phyloP scores from a whole-genome alignment of 2,888 invertebrate genomes.

The Mylabris sibirica region DNA sequence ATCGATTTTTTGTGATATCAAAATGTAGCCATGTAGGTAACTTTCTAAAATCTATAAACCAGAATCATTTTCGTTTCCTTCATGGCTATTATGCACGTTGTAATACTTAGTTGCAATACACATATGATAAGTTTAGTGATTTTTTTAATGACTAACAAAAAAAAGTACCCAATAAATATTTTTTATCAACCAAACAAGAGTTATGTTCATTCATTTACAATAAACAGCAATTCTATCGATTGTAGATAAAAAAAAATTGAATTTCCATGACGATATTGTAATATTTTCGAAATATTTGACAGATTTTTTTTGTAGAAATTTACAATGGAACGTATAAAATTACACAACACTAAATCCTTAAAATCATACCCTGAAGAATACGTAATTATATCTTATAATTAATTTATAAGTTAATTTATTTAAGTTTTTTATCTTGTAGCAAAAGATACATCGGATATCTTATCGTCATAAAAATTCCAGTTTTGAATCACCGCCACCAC shows the following conservation, averaged over 20 bases:
- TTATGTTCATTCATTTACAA: background rate
- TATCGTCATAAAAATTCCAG: constrained; percentile 29
- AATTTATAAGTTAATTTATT: background rate
- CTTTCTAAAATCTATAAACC: constrained; percentile 36
- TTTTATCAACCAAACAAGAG: constrained; percentile 50
- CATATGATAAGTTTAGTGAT: constrained; percentile 53
- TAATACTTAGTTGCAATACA: constrained; percentile 57
- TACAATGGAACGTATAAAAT: constrained; percentile 28
- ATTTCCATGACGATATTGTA: constrained; percentile 19
- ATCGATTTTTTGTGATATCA: constrained; percentile 58
- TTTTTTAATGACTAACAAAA: constrained; percentile 58
- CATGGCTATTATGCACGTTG: constrained; percentile 58
- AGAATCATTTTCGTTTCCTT: constrained; percentile 39
- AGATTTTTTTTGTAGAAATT: constrained; percentile 24
- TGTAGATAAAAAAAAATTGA: background rate
- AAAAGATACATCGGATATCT: constrained; percentile 22
- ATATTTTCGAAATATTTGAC: constrained; percentile 27
- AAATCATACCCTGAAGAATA: constrained; percentile 41
- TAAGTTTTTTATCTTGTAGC: constrained; percentile 13
- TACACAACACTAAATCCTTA: constrained; percentile 22
- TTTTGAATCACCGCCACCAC: constrained; percentile 17
- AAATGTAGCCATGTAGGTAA: constrained; percentile 52
- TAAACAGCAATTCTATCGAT: background rate
- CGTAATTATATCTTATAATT: constrained; percentile 31
- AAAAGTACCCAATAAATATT: constrained; percentile 59